Evolutionary conservation across 2,113 vertebrate species (phyloP).

Genomic region (Cathartes aura): DNA sequence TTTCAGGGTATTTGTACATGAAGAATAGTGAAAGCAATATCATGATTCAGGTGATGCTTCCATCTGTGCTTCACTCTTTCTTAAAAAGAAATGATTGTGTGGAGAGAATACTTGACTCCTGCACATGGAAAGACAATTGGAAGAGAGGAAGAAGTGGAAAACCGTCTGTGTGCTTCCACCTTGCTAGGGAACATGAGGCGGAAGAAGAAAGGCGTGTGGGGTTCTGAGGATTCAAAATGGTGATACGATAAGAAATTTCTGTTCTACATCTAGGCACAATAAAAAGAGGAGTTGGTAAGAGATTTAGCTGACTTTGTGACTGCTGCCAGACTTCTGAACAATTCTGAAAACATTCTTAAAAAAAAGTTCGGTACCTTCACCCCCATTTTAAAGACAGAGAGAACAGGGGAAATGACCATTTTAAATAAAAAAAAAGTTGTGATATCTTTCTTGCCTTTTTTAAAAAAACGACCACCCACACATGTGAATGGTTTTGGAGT

Average conservation of each 20-base stretch:
- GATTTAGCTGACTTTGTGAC: not conserved
- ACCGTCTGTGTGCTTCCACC: not conserved
- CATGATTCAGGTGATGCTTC: not conserved
- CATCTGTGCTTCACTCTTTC: not conserved
- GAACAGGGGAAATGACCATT: not conserved
- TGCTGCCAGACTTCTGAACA: not conserved
- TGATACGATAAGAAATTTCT: not conserved
- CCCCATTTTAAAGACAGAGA: not conserved
- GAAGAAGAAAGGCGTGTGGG: not conserved
- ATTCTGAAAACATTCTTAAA: not conserved
- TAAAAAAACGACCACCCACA: not conserved
- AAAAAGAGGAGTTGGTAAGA: not conserved
- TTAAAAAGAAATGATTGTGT: not conserved
- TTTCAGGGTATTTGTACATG: not conserved
- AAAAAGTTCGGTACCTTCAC: not conserved
- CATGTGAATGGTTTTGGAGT: not conserved
- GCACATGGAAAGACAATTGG: not conserved
- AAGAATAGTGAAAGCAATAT: not conserved
- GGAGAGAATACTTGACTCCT: not conserved
- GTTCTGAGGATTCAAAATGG: not conserved
- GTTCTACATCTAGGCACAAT: not conserved
- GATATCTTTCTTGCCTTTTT: not conserved
- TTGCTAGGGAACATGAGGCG: rapidly evolving
- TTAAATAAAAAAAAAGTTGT: not conserved
- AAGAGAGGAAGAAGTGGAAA: not conserved